Evolutionary conservation across 2,113 vertebrate genomes (phyloP), one percentile per base, ranked within the genome.

Genomic region (Scomber colias): DNA sequence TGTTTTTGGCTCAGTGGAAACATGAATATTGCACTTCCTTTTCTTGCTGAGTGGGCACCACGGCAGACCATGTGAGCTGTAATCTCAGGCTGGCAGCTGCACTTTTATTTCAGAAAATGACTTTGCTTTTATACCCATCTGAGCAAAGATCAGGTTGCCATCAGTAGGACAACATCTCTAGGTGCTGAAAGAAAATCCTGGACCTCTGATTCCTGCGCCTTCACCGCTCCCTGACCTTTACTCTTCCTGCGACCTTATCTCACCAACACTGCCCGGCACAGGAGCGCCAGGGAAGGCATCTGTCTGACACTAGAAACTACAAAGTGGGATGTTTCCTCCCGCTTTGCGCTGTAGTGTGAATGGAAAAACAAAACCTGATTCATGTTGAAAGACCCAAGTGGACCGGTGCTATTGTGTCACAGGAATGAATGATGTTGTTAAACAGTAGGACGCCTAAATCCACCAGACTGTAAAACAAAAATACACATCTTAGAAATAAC

Each of bases 161-260:
- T 69, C 45, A 63, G 62, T 74, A 13, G n/a, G 64, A 67, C 48
- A 81, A 69, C 68, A 76, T 67, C 66, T 76, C 46, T 27, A 19
- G 2, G 49, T 62, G 65, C 31, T 56, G 45, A 81, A 78, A 62
- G 53, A 83, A 0, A 27, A 1, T 51, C 21, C 46, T 4, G 30
- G 19, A 53, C 3, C 50, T 82, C 24, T 60, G 75, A 85, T 77
- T 80, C 45, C 46, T 63, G 53, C 76, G 73, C 75, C 56, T 79
- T 91, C 62, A 85, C 81, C 51, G 35, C 69, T 72, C 17, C 61
- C 19, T 86, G 79, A 90, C 83, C 86, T 88, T 72, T 89, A 17
- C 61, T 53, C 87, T 90, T 92, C 72, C 89, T 72, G 7, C 0
- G 24, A 79, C 69, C 69, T 82, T 63, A 64, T 71, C 61, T 77